Percentiles rank a stretch among this genome's conserved stretches.
Evolutionary conservation across 2,797 vertebrate species (phyloP).

Genomic region (Hydrophis major): DNA sequence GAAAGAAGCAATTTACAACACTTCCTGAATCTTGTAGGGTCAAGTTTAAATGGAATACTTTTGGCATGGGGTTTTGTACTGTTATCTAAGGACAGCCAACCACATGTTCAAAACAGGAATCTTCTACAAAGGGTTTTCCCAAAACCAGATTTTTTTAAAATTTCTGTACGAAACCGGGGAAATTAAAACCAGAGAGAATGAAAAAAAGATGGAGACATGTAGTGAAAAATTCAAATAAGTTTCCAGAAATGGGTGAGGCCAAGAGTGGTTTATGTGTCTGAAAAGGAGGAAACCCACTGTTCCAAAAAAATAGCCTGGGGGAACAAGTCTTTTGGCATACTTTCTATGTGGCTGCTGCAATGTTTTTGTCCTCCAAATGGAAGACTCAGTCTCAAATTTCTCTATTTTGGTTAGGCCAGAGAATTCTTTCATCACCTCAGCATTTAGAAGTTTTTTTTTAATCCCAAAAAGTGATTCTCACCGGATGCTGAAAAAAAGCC

Average conservation of each 20-base stretch:
- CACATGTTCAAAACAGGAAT: neutral
- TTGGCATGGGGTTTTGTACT: neutral
- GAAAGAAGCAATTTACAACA: neutral
- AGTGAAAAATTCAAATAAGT: neutral
- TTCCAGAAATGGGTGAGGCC: neutral
- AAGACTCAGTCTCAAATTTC: neutral
- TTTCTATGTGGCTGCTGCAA: neutral
- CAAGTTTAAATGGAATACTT: neutral
- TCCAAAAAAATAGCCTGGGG: neutral
- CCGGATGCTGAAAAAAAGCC: neutral
- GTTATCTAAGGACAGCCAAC: neutral
- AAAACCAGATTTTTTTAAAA: neutral
- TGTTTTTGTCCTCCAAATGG: neutral
- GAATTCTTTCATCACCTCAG: neutral
- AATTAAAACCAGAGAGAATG: neutral
- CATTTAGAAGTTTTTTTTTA: neutral
- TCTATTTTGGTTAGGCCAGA: neutral
- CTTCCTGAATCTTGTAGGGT: neutral
- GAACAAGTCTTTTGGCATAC: neutral
- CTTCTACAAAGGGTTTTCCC: neutral
- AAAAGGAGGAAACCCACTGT: neutral
- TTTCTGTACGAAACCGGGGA: neutral
- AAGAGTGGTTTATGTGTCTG: neutral
- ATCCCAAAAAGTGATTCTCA: constrained; percentile 10
- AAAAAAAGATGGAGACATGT: neutral